Evolutionary conservation across 1,140 invertebrate species (phyloP).

Genomic region (Hyles euphorbiae): DNA sequence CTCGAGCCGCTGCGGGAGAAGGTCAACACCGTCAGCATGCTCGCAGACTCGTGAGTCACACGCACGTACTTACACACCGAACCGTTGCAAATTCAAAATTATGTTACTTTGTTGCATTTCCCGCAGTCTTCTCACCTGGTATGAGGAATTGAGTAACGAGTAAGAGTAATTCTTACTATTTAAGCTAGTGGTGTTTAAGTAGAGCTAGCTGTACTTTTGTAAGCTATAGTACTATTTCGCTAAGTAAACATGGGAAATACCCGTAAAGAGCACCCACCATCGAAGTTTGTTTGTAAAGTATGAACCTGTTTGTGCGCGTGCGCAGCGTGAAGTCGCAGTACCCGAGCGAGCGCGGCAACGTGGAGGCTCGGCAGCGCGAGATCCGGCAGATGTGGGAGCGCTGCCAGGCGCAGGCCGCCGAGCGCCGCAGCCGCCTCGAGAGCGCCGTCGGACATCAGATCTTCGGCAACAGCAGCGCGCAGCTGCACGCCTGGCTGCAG

Average conservation of each 20-base stretch:
- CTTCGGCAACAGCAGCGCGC: slow-evolving; percentile 86
- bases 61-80: too few relatives aligned
- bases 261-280: too few relatives aligned
- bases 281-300: background rate
- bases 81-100: too few relatives aligned
- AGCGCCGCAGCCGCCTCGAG: slow-evolving; percentile 87
- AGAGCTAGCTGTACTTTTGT: too few relatives aligned
- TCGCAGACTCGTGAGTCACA: slow-evolving; percentile 83
- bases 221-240: too few relatives aligned
- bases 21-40: slow-evolving; percentile 86
- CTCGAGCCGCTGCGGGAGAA: slow-evolving; percentile 93
- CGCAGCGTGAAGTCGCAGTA: slow-evolving; percentile 91
- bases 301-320: slow-evolving; percentile 2
- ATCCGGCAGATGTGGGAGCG: slow-evolving; percentile 92
- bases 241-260: too few relatives aligned
- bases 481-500: slow-evolving; percentile 64
- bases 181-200: too few relatives aligned
- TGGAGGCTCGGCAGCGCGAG: slow-evolving; percentile 89
- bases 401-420: slow-evolving; percentile 88
- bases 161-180: too few relatives aligned
- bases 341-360: slow-evolving; percentile 91
- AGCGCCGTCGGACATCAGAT: slow-evolving; percentile 96
- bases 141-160: slow-evolving; percentile 27
- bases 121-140: slow-evolving; percentile 43
- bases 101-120: slow-evolving; percentile 16